Conservation (phyloP, 1,140 invertebrate species). For the Drosophila nasuta region DNA sequence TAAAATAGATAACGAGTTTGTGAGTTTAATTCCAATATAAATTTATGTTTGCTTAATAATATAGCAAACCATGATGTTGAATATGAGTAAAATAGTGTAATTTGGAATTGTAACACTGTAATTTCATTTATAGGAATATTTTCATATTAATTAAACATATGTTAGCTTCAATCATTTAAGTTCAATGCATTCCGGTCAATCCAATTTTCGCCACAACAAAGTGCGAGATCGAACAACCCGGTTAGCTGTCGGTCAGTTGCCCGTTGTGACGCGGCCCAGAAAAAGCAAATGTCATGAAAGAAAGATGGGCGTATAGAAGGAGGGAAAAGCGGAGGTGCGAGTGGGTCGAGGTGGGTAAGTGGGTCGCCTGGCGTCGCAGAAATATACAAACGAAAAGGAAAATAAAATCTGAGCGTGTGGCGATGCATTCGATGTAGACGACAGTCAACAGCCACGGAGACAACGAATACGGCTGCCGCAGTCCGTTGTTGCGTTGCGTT, state of each 20-base stretch:
- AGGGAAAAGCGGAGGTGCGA: neutral
- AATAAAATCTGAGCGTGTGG: constrained; percentile 55
- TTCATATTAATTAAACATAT: too few relatives aligned
- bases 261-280: constrained; percentile 1
- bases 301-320: constrained; percentile 4
- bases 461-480: constrained; percentile 21
- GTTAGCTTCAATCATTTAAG: too few relatives aligned
- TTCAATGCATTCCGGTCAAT: too few relatives aligned
- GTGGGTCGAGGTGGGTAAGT: constrained; percentile 6
- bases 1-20: too few relatives aligned
- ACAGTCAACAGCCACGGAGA: constrained; percentile 5
- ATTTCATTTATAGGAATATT: too few relatives aligned
- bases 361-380: constrained; percentile 18
- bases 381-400: constrained; percentile 31
- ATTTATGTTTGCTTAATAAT: too few relatives aligned
- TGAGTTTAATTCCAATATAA: too few relatives aligned
- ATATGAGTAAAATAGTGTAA: too few relatives aligned
- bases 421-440: constrained; percentile 9
- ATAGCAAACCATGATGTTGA: too few relatives aligned
- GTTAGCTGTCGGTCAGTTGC: constrained; percentile 42
- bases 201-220: too few relatives aligned
- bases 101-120: too few relatives aligned
- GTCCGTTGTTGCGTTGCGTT: constrained; percentile 33
- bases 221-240: neutral
- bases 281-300: constrained; percentile 69